A percentile compares a stretch with the other conserved stretches of the same genome.
Evolutionary conservation across 2,888 invertebrate species (phyloP).

Genomic region (Alcis repandata): DNA sequence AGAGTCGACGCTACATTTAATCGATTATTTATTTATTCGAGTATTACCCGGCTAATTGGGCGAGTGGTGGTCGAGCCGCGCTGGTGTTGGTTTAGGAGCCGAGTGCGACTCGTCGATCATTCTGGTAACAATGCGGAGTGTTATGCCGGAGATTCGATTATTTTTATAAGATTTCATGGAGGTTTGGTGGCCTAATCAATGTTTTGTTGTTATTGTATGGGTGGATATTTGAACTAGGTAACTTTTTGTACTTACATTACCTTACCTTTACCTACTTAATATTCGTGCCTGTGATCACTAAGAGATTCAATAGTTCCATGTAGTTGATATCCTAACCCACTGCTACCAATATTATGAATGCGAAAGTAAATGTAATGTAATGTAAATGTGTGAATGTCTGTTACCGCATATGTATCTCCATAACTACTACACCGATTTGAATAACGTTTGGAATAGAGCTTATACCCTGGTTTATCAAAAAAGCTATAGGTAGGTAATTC

Average conservation of each 20-base stretch:
- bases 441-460: too few species aligned
- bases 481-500: too few species aligned
- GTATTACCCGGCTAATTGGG: conserved; percentile 28
- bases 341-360: too few species aligned
- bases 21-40: conserved; percentile 19
- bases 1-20: conserved; percentile 8
- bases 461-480: too few species aligned
- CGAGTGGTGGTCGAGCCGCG: conserved; percentile 9
- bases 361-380: too few species aligned
- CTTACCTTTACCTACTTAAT: too few species aligned
- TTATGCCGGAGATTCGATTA: conserved; percentile 29
- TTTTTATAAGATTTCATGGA: conserved; percentile 34
- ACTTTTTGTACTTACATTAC: background rate
- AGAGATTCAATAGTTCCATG: too few species aligned
- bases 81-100: conserved; percentile 31
- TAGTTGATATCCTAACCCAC: too few species aligned
- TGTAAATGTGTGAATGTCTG: too few species aligned
- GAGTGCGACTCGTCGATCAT: conserved; percentile 35
- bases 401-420: too few species aligned
- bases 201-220: conserved; percentile 2
- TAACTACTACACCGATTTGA: too few species aligned
- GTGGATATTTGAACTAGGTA: background rate
- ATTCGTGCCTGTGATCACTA: too few species aligned
- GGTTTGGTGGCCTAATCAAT: conserved; percentile 19
- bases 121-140: conserved; percentile 37